These are phyloP conservation scores for Frankliniella intonsa DNA, from an alignment of 2,888 invertebrate genomes.

Conservation along the genomic window DNA sequence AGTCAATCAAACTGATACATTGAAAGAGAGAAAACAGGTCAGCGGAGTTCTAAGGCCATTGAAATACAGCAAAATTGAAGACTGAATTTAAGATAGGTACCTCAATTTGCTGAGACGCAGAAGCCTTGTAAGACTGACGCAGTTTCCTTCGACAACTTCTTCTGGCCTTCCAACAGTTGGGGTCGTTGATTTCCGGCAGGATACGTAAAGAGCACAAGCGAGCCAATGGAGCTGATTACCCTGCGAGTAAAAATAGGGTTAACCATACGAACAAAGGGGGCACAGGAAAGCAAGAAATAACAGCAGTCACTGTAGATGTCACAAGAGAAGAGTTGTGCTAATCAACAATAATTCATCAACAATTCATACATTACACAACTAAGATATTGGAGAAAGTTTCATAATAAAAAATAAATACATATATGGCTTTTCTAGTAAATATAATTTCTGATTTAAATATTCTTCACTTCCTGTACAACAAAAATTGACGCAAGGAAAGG, in stretches of 20 bases:
- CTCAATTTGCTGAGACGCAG: slow-evolving; percentile 84
- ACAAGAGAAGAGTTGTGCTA: too few relatives aligned
- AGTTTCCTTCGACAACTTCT: slow-evolving; percentile 76
- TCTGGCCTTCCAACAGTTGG: slow-evolving; percentile 72
- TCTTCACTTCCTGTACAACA: too few relatives aligned
- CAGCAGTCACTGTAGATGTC: too few relatives aligned
- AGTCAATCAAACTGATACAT: slow-evolving; percentile 74
- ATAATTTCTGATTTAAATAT: too few relatives aligned
- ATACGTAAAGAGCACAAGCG: slow-evolving; percentile 88
- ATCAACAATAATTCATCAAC: too few relatives aligned
- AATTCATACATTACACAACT: too few relatives aligned
- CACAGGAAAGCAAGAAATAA: too few relatives aligned
- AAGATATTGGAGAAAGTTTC: too few relatives aligned
- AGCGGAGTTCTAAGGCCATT: not conserved
- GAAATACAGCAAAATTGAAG: not conserved
- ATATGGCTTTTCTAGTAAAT: too few relatives aligned
- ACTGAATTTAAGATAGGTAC: slow-evolving; percentile 46
- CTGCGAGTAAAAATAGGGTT: slow-evolving; percentile 50
- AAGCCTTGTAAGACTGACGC: slow-evolving; percentile 85
- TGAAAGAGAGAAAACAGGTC: slow-evolving; percentile 34
- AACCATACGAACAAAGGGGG: too few relatives aligned
- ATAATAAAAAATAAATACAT: too few relatives aligned
- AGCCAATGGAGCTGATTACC: slow-evolving; percentile 90
- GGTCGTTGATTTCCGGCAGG: slow-evolving; percentile 72
- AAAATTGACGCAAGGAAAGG: too few relatives aligned